Evolutionary conservation across 1,140 invertebrate genomes (phyloP), one percentile per base, ranked within the genome.

Genomic region (Wiebesia pumilae): DNA sequence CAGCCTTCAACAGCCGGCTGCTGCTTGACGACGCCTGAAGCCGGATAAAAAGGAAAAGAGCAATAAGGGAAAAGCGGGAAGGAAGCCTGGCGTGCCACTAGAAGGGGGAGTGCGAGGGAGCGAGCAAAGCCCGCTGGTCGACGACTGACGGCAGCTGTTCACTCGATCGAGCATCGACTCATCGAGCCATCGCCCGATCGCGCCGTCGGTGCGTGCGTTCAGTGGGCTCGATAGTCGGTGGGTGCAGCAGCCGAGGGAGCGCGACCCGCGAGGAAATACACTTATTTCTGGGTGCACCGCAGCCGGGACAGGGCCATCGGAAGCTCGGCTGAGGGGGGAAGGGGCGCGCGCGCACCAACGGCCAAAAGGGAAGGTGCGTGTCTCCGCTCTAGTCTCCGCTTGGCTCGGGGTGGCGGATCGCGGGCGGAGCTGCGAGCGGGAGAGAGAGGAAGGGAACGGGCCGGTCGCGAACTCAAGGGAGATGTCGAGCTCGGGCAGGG

Each of bases 401-500:
- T 30, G 65, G 2, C 16, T 27, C 27, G 75, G 9, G 40, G 40
- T n/a, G 40, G 40, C n/a, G 43, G 40, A 78, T n/a, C 35, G 9
- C 75, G 75, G 75, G 75, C 43, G 75, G 75, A 78, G 75, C 75
- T 78, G 40, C 43, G 40, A 54, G 78, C 33, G 24, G 10, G 21
- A 71, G 33, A 75, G 71, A 24, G 71, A 43, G 71, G 0, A 38
- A 43, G 71, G 7, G 38, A 69, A 30, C 30, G 30, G n/a, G 14
- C 9, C 9, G 12, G 65, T 3, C 6, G 65, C 30, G 65, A 69
- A 33, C 10, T 9, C 33, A 30, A 35, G 30, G 47, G 78, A 80
- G 35, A 81, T 65, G 79, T 69, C 38, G 80, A 38, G 65, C 62
- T 35, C 79, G 79, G 79, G 79, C 35, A 65, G 79, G 79, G 79